These are phyloP conservation scores for Neelides sp. DNA, from an alignment of 1,140 invertebrate species.

Conservation along the genomic window DNA sequence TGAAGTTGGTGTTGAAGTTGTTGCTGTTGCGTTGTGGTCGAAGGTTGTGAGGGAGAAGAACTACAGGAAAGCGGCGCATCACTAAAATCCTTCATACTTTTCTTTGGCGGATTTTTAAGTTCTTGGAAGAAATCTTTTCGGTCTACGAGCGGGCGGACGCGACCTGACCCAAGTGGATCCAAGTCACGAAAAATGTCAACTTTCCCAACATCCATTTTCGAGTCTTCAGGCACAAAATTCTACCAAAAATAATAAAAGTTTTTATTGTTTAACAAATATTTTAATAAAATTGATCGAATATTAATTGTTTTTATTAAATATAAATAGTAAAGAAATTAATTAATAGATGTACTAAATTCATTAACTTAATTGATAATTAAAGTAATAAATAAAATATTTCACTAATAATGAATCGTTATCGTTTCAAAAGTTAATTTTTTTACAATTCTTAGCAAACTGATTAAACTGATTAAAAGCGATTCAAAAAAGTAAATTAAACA, in stretches of 20 bases:
- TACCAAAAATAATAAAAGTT: slow-evolving; percentile 11
- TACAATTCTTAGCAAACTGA: background rate
- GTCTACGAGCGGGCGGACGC: slow-evolving; percentile 79
- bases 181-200: slow-evolving; percentile 75
- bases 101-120: slow-evolving; percentile 81
- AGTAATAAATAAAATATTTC: background rate
- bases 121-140: slow-evolving; percentile 91
- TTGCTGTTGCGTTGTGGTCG: slow-evolving; percentile 6
- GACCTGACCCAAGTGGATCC: slow-evolving; percentile 77
- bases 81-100: slow-evolving; percentile 70
- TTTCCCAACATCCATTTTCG: background rate
- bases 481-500: background rate
- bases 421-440: background rate
- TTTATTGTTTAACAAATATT: too few relatives aligned
- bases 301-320: too few relatives aligned
- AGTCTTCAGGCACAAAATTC: slow-evolving; percentile 27
- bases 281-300: too few relatives aligned
- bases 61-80: too few relatives aligned
- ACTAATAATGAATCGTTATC: background rate
- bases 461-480: background rate
- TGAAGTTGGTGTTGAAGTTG: background rate
- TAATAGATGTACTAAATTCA: too few relatives aligned
- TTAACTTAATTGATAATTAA: too few relatives aligned
- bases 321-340: too few relatives aligned
- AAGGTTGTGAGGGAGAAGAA: background rate